Base-by-base conservation (phyloP, 1,140 invertebrate species). In the Apolygus lucorum region DNA sequence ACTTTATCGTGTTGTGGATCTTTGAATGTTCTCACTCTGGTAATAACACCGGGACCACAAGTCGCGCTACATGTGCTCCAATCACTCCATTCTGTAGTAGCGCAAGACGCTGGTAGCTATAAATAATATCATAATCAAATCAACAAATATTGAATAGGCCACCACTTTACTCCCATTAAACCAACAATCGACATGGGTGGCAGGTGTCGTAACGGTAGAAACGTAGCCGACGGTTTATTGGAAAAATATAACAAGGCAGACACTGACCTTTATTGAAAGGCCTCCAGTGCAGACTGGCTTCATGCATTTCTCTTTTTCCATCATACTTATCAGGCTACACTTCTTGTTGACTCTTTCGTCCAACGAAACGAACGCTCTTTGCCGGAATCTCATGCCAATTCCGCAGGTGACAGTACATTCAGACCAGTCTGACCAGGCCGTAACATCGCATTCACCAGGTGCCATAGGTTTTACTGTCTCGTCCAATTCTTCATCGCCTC, bases 321-420 rank as follows among this genome's bases (percentile, higher is more conserved):
- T 85, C 79, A 86, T 77, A 1, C 78, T 78, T 11, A 92, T 82
- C 67, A 89, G 85, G 11, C 86, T 83, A 74, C 91, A 93, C 69
- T 87, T 90, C 78, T 93, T 93, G 54, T 86, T 83, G 17, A 88
- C 88, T 81, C 86, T 84, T 27, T 82, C 84, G 76, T 92, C 84
- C 0, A 86, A 73, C n/a, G 28, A 28, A 34, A 34, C n/a, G 78
- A 94, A 94, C 24, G 83, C 81, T 17, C 76, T 49, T 0, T 84
- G 86, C 28, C 92, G 81, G 78, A 90, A 88, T 76, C 83, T 85
- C 49, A 90, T 79, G 0, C 93, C 93, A 34, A 88, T 80, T 0
- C 92, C 92, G 77, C 93, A 96, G 8, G 87, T 87, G 0, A 85
- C 85, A 0, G 90, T 91, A 78, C 93, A 96, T 71, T 89, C 85